Evolutionary conservation across 2,888 invertebrate genomes (phyloP).

Genomic region (Scaptomyza caliginosa): DNA sequence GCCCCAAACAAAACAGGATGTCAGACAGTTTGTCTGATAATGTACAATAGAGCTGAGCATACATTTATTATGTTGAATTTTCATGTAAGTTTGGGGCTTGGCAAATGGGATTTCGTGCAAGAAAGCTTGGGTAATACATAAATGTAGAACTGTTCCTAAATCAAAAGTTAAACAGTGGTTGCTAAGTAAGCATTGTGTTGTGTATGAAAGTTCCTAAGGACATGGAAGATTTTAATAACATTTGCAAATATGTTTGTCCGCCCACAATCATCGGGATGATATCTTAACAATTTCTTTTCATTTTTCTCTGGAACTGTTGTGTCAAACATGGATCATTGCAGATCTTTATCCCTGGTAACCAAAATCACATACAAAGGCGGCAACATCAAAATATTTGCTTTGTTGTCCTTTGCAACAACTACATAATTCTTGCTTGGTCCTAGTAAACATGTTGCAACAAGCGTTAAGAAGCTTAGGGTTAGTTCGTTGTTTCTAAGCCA

Average conservation of each 20-base stretch:
- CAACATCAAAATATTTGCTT: slow-evolving; percentile 61
- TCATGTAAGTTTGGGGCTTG: slow-evolving; percentile 2
- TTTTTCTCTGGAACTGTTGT: background rate
- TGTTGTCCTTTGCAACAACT: slow-evolving; percentile 28
- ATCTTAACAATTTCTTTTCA: background rate
- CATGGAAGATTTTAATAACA: background rate
- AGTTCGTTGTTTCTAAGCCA: slow-evolving; percentile 56
- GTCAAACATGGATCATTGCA: slow-evolving; percentile 45
- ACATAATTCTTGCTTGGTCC: slow-evolving; percentile 41
- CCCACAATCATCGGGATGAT: background rate
- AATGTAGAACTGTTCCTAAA: slow-evolving; percentile 12
- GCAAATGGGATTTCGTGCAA: slow-evolving; percentile 39
- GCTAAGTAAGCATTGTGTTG: background rate
- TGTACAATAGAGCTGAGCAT: slow-evolving; percentile 22
- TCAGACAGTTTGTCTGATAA: slow-evolving; percentile 52
- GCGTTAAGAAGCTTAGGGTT: slow-evolving; percentile 57
- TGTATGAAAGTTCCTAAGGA: background rate
- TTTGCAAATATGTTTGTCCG: background rate
- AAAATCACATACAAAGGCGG: slow-evolving; percentile 41
- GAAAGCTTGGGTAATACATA: slow-evolving; percentile 13
- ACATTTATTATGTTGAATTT: slow-evolving; percentile 27
- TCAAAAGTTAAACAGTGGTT: slow-evolving; percentile 16
- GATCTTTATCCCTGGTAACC: slow-evolving; percentile 25
- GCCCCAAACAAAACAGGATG: slow-evolving; percentile 25
- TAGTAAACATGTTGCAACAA: slow-evolving; percentile 65